phyloP scores from a whole-genome alignment of 2,113 vertebrate species.

The Nettapus auritus region DNA sequence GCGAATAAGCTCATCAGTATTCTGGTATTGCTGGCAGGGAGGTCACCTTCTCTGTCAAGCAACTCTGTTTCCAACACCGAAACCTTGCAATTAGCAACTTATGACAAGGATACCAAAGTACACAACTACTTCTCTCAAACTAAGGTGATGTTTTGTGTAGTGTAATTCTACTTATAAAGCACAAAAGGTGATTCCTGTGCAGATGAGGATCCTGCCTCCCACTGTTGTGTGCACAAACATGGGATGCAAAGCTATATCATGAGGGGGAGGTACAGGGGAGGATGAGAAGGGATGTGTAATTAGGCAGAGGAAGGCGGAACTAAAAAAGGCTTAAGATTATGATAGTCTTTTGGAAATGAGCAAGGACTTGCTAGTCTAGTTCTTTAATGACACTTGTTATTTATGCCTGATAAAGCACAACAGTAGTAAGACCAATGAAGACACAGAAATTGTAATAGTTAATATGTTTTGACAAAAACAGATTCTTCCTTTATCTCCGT shows the following conservation, averaged over 20 bases:
- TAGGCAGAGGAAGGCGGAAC: neutral
- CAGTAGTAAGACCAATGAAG: neutral
- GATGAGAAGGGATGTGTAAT: neutral
- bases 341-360: neutral
- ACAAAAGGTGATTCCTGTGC: neutral
- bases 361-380: neutral
- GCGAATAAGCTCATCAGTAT: conserved; percentile 45
- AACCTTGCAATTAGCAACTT: conserved; percentile 38
- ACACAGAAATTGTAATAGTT: neutral
- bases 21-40: conserved; percentile 11
- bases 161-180: neutral
- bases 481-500: neutral
- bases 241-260: neutral
- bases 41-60: conserved; percentile 52
- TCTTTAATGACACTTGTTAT: neutral
- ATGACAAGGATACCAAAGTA: conserved; percentile 42
- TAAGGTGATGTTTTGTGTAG: conserved; percentile 1
- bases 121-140: neutral
- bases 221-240: neutral
- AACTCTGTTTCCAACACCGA: conserved; percentile 36
- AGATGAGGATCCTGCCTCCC: neutral
- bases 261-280: neutral
- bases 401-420: neutral
- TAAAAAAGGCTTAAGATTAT: neutral
- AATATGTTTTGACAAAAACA: neutral